Percentiles rank a stretch among this genome's conserved stretches.
These are phyloP conservation scores for Crenuchus spilurus DNA, from an alignment of 2,797 vertebrate genomes.

Conservation along the genomic window DNA sequence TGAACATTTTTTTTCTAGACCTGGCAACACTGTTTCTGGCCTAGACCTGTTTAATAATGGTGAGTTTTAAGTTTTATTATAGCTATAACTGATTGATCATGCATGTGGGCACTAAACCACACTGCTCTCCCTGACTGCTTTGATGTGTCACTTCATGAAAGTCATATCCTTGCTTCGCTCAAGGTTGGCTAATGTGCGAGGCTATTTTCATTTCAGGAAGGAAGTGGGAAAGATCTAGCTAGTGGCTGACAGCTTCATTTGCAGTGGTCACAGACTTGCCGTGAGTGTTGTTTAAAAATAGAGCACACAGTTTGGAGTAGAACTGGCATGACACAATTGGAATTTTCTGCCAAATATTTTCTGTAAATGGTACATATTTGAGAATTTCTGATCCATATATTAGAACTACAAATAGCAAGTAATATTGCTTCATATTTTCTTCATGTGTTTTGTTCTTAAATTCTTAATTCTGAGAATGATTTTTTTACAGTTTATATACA, in stretches of 20 bases:
- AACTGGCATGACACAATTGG: constrained; percentile 23
- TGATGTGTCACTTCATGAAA: constrained; percentile 33
- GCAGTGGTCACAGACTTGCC: constrained; percentile 27
- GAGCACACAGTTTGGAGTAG: neutral
- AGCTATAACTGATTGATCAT: constrained; percentile 16
- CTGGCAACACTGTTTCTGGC: too few species aligned
- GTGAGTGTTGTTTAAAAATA: constrained; percentile 24
- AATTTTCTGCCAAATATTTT: constrained; percentile 16
- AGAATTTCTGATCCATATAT: neutral
- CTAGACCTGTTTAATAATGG: neutral
- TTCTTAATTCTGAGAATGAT: too few species aligned
- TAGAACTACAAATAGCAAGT: constrained; percentile 20
- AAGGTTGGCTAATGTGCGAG: constrained; percentile 20
- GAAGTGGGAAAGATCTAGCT: constrained; percentile 10
- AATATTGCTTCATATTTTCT: too few species aligned
- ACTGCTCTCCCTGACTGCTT: constrained; percentile 16
- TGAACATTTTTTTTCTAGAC: too few species aligned
- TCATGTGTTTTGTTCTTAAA: too few species aligned
- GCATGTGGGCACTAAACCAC: neutral
- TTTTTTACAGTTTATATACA: too few species aligned
- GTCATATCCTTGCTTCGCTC: constrained; percentile 7
- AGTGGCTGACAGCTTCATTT: constrained; percentile 28
- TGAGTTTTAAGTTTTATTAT: constrained; percentile 7
- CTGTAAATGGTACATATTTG: neutral
- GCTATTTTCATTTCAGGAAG: constrained; percentile 32